Evolutionary conservation across 1,140 invertebrate genomes (phyloP), one percentile per base, ranked within the genome.

Genomic region (Lordiphosa stackelbergi): DNA sequence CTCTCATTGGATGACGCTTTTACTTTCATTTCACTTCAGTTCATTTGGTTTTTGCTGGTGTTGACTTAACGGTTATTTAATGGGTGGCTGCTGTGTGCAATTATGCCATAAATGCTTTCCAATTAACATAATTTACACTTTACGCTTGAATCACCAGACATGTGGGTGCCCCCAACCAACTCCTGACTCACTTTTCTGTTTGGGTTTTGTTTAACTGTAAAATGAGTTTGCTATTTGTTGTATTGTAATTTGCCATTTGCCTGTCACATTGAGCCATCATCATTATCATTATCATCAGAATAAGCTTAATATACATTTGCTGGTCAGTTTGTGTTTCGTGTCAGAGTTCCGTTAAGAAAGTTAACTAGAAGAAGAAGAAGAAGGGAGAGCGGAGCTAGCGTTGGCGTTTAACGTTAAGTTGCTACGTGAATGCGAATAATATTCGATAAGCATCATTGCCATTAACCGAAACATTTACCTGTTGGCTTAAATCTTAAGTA

Each of bases 81-180:
- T 70, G 66, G 66, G 36, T 52, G 46, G 45, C 52, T 40, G 47
- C 13, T 22, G 19, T 46, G 43, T 46, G 57, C 64, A 79, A 79
- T 79, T 79, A 71, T 71, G 66, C 59, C 70, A 81, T 71, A 79
- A 77, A 71, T 66, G 53, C 66, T 78, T 73, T 64, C 62, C 62
- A 79, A 79, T 79, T 79, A 81, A 66, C 75, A 81, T 81, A 60
- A 74, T 79, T 81, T 68, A 58, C 70, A 81, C 75, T 73, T 73
- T 8, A 42, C 65, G 19, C 52, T 43, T 16, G 8, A 43, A 12
- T 45, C 16, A 36, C 3, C 19, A 22, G n/a, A 9, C 22, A 16
- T 37, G 52, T 56, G 61, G 52, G 52, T 31, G 59, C 22, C 28
- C 19, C 9, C 31, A 8, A 8, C 22, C n/a, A 48, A 19, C 34